Evolutionary conservation across 2,888 invertebrate genomes (phyloP).

Genomic region (Scaptomyza caliginosa): DNA sequence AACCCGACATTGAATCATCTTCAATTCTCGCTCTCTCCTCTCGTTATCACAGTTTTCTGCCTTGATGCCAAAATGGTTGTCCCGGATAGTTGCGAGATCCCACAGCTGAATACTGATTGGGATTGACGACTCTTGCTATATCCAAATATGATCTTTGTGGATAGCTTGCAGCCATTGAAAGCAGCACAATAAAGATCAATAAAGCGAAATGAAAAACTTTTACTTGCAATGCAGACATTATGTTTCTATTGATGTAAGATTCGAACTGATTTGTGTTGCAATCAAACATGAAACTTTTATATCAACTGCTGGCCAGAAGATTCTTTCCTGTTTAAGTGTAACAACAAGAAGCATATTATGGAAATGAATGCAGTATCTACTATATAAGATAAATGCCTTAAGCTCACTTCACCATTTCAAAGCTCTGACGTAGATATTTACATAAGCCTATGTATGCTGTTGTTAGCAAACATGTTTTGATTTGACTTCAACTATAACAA

Average conservation of each 20-base stretch:
- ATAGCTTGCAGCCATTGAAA: background rate
- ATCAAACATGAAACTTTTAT: conserved; percentile 11
- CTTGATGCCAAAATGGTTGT: conserved; percentile 9
- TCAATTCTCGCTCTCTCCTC: too few relatives aligned
- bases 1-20: conserved; percentile 10
- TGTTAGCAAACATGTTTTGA: conserved; percentile 1
- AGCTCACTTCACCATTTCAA: background rate
- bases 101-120: conserved; percentile 1
- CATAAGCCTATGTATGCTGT: background rate
- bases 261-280: conserved; percentile 13
- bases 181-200: conserved; percentile 3
- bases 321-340: conserved; percentile 13
- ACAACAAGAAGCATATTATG: background rate
- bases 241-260: background rate
- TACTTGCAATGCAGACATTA: conserved; percentile 16
- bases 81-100: conserved; percentile 8
- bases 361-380: background rate
- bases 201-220: conserved; percentile 1
- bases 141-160: conserved; percentile 4
- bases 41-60: background rate
- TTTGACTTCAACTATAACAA: conserved; percentile 19
- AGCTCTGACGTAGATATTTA: conserved; percentile 9
- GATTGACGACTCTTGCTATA: conserved; percentile 10
- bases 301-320: background rate
- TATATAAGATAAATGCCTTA: background rate